These are phyloP conservation scores for Drosophila saltans DNA, from an alignment of 1,140 invertebrate genomes.

Conservation along the genomic window DNA sequence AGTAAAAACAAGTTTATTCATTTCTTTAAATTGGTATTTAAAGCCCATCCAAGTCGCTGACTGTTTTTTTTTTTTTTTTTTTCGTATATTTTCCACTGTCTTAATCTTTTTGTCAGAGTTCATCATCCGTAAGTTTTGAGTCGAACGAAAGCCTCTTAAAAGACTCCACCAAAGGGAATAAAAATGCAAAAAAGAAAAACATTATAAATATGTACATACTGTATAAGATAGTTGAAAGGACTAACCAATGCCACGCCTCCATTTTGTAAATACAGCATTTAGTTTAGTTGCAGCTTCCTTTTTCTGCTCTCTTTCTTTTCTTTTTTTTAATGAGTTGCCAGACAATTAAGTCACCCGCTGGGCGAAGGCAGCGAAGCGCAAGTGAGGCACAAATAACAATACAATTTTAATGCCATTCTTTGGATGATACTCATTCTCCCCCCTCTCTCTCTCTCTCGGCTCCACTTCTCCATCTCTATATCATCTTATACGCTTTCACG, in stretches of 20 bases:
- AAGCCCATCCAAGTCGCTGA: neutral
- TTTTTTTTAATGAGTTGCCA: slow-evolving; percentile 73
- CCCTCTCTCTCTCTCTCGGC: neutral
- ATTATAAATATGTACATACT: slow-evolving; percentile 32
- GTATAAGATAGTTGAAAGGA: slow-evolving; percentile 19
- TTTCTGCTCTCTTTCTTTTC: neutral
- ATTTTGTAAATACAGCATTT: slow-evolving; percentile 40
- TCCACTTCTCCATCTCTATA: slow-evolving; percentile 2
- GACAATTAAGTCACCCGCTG: slow-evolving; percentile 62
- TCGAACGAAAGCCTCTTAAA: neutral
- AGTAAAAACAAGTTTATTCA: too few species aligned
- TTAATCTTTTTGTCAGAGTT: too few species aligned
- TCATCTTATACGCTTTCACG: neutral
- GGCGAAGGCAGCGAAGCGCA: slow-evolving; percentile 31
- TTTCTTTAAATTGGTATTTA: neutral
- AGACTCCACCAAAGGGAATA: neutral
- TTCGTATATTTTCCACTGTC: neutral
- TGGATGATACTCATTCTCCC: slow-evolving; percentile 13
- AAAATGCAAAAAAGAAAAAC: slow-evolving; percentile 2
- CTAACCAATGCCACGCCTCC: neutral
- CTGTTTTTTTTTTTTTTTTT: neutral
- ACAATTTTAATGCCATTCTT: slow-evolving; percentile 71
- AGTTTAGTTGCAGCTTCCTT: slow-evolving; percentile 30
- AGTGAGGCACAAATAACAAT: slow-evolving; percentile 67
- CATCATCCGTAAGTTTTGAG: neutral